Evolutionary conservation across 1,140 invertebrate species (phyloP).

Genomic region (Samia ricini): DNA sequence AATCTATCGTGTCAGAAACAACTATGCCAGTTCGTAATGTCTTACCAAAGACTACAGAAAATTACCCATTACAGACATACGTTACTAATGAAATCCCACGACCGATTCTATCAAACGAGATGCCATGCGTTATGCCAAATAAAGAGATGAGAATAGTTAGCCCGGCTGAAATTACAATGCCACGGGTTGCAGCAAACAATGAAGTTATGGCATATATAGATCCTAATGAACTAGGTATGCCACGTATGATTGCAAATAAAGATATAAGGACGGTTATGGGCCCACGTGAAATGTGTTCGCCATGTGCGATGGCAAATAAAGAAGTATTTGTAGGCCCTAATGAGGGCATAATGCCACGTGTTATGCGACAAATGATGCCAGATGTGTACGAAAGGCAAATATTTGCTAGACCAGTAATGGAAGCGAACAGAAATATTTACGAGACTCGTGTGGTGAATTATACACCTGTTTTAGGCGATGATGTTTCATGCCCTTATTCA

Average conservation of each 20-base stretch:
- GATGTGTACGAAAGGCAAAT: not conserved
- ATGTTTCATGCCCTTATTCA: not conserved
- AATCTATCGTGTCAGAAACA: not conserved
- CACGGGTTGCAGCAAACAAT: not conserved
- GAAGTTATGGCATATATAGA: slow-evolving; percentile 8
- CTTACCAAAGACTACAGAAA: not conserved
- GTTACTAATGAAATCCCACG: not conserved
- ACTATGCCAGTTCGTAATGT: not conserved
- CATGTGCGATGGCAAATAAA: not conserved
- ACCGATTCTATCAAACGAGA: not conserved
- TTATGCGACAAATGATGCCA: too few relatives aligned
- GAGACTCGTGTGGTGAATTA: not conserved
- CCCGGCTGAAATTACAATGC: not conserved
- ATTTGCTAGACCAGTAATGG: not conserved
- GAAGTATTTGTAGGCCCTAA: not conserved
- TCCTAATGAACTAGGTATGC: slow-evolving; percentile 7
- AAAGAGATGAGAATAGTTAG: not conserved
- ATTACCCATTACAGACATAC: not conserved
- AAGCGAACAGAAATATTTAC: not conserved
- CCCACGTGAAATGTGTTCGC: not conserved
- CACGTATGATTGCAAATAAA: not conserved
- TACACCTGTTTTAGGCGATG: not conserved
- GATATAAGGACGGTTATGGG: not conserved
- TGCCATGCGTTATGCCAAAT: not conserved
- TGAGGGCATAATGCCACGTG: too few relatives aligned